A percentile compares a stretch with the other conserved stretches of the same genome.
These are phyloP conservation scores for Lasioglossum oenotherae DNA, from an alignment of 2,888 invertebrate genomes.

Conservation along the genomic window DNA sequence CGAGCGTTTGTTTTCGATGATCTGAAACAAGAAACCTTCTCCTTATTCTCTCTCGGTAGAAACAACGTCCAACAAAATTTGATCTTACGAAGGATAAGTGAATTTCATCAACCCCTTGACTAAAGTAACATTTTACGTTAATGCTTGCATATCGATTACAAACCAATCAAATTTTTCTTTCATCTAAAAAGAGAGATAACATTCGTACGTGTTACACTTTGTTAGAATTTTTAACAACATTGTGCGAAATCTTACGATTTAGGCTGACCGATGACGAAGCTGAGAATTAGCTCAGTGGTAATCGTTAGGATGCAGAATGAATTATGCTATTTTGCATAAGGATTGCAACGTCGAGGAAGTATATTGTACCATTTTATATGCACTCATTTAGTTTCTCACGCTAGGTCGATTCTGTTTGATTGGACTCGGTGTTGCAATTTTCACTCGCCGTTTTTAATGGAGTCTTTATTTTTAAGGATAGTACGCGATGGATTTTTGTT, in stretches of 20 bases:
- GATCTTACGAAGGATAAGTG: no score
- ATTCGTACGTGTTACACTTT: no score
- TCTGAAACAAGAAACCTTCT: slow-evolving; percentile 72
- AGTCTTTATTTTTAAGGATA: neutral
- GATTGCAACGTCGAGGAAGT: neutral
- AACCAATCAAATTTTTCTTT: no score
- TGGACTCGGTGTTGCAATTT: neutral
- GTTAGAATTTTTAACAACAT: no score
- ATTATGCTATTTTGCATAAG: neutral
- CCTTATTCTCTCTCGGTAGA: neutral
- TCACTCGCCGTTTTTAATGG: neutral
- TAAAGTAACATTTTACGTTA: no score
- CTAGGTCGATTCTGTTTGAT: neutral
- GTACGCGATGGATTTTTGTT: neutral
- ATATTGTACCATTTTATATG: neutral
- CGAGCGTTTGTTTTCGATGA: slow-evolving; percentile 81
- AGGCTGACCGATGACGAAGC: neutral
- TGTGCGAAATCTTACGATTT: neutral
- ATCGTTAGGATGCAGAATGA: neutral
- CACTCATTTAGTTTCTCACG: neutral
- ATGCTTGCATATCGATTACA: no score
- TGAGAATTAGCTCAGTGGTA: neutral
- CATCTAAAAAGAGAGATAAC: no score
- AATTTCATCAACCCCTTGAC: no score
- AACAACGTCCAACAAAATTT: neutral